Base-by-base conservation (phyloP, 2,888 invertebrate species). In the Nebria salina region DNA sequence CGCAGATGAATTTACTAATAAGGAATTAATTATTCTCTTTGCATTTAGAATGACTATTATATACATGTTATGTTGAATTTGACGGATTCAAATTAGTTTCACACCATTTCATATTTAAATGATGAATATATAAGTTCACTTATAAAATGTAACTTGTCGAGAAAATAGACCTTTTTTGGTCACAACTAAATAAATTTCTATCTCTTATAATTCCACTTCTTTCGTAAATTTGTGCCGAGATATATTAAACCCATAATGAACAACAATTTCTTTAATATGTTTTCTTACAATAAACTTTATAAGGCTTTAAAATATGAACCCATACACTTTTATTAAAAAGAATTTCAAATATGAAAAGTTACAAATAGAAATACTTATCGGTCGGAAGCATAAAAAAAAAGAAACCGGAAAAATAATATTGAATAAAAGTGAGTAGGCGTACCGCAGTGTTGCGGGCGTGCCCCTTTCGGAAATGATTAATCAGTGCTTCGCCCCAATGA, bases 401-500 rank as follows among this genome's bases (percentile, higher is more conserved):
- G 54, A 54, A 54, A 54, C 54, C 54, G 54, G 54, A 54, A 54
- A 43, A 54, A 13, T 54, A 54, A 54, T 54, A 54, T 54, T 54
- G 54, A 54, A 54, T 54, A 54, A 54, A 54, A 54, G 54, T 54
- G 54, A 54, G 13, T 54, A 54, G 54, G 54, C 54, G 54, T 54
- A 11, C 54, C 54, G 54, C 54, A 54, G 54, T 54, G 54, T 54
- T 54, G 6, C 70, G 26, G 34, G 70, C 54, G 70, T 70, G 78
- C 78, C 72, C 41, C 65, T 65, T 78, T 78, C 78, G 73, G 65
- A 64, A 73, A 73, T 73, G 78, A 78, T 78, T 78, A 78, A 78
- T 78, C 78, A 78, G 65, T 65, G 43, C 73, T 41, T 73, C 15
- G 75, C 75, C 74, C 42, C 74, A 43, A 20, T 75, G 79, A 79